A percentile compares a stretch with the other conserved stretches of the same genome.
Conservation (phyloP, 2,888 invertebrate genomes). For the Rhogogaster chlorosoma region DNA sequence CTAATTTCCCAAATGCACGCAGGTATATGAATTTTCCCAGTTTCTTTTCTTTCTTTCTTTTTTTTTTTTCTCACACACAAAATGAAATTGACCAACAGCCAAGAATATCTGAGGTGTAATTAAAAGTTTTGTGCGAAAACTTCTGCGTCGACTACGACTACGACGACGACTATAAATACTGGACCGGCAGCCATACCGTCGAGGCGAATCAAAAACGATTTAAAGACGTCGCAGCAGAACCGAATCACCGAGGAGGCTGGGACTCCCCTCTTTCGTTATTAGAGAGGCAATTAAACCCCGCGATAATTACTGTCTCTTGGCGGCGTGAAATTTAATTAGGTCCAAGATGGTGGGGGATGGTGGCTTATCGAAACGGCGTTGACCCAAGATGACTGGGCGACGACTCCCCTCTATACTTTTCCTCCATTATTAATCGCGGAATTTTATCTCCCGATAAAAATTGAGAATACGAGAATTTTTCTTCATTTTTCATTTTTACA, state of each 20-base stretch:
- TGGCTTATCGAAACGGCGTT: slow-evolving; percentile 18
- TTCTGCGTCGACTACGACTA: background rate
- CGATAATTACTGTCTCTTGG: slow-evolving; percentile 39
- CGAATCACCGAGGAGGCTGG: no score
- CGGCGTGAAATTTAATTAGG: slow-evolving; percentile 35
- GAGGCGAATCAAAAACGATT: slow-evolving; percentile 26
- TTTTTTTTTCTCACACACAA: no score
- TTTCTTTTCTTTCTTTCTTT: no score
- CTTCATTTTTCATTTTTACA: background rate
- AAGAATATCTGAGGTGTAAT: background rate
- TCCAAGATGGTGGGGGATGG: background rate
- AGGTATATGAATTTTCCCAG: background rate
- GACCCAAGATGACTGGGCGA: background rate
- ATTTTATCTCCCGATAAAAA: background rate
- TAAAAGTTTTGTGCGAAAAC: background rate
- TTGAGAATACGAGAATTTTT: background rate
- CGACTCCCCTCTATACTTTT: background rate
- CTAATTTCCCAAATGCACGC: no score
- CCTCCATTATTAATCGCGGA: background rate
- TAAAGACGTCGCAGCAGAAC: background rate
- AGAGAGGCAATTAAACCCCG: slow-evolving; percentile 30
- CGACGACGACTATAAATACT: background rate
- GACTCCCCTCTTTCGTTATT: background rate
- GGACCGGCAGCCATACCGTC: background rate
- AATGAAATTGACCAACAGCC: background rate